Conservation (phyloP, 2,888 invertebrate genomes). For the Coleophora flavipennella region DNA sequence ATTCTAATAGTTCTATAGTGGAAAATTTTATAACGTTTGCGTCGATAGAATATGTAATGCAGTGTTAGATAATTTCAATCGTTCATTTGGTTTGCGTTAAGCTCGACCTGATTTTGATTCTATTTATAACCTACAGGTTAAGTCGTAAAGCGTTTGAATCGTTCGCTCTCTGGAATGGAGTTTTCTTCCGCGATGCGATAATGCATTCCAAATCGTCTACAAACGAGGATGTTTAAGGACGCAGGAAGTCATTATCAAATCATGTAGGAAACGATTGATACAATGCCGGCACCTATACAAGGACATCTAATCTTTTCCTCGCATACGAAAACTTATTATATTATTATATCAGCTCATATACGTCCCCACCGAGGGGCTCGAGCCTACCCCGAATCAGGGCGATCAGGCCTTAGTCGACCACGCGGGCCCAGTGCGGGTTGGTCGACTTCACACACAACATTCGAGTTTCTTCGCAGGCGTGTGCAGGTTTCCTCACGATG, state of each 20-base stretch:
- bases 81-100: constrained; percentile 28
- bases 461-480: no score
- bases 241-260: constrained; percentile 66
- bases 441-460: no score
- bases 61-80: constrained; percentile 21
- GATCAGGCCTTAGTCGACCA: no score
- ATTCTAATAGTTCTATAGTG: constrained; percentile 36
- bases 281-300: constrained; percentile 16
- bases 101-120: constrained; percentile 48
- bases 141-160: constrained; percentile 21
- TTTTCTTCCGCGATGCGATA: constrained; percentile 29
- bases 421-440: no score
- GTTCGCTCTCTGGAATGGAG: constrained; percentile 11
- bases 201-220: constrained; percentile 17
- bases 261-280: constrained; percentile 50
- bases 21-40: constrained; percentile 36
- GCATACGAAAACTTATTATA: constrained; percentile 13
- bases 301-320: constrained; percentile 26
- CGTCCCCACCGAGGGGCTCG: no score
- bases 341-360: no score
- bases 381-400: no score
- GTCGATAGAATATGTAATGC: constrained; percentile 27
- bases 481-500: no score
- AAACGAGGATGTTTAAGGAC: constrained; percentile 56
- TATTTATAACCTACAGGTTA: constrained; percentile 28